Base-by-base conservation (phyloP, 2,888 invertebrate species). In the Acronicta leporina region DNA sequence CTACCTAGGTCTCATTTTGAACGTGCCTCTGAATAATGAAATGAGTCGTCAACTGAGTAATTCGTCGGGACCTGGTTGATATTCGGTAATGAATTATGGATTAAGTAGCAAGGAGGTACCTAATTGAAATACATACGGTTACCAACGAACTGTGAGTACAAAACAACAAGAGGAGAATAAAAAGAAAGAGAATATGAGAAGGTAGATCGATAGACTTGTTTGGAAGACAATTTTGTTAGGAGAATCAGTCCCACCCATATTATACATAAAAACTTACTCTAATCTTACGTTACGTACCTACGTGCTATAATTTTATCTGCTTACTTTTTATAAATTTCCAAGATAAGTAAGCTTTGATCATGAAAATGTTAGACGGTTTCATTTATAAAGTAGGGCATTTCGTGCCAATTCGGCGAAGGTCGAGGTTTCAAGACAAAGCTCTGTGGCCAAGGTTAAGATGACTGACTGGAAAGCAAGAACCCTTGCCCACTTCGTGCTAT, bases 391-490 rank as follows among this genome's bases (percentile, higher is more conserved):
- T 66, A 63, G 60, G 47, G 35, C 67, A 62, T 35, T 64, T 44
- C 56, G 51, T 41, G 52, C 57, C 62, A 57, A 60, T 73, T 66
- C 48, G 47, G 62, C 41, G 68, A 75, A 76, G 75, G 75, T 47
- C 66, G 66, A 48, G 58, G 59, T 63, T 55, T 30, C 41, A 50
- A 71, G 64, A 75, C 71, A 74, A 75, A 75, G 75, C 57, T 49
- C 46, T 25, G 51, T 30, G 48, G 63, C 46, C 74, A 75, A 76
- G 76, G 74, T 68, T 66, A 75, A 71, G 55, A 42, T 59, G 66
- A 60, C 67, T 64, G 54, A 40, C 60, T 56, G 57, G 54, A 44
- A 30, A 73, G 56, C 48, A 33, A 73, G 65, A 45, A 66, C 71
- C 60, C 51, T 63, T 54, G n/a, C 40, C 61, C 55, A 68, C 61